Percentiles rank a stretch among this genome's conserved stretches.
phyloP scores from a whole-genome alignment of 2,888 invertebrate genomes.

The Agonopterix alstromeriana region DNA sequence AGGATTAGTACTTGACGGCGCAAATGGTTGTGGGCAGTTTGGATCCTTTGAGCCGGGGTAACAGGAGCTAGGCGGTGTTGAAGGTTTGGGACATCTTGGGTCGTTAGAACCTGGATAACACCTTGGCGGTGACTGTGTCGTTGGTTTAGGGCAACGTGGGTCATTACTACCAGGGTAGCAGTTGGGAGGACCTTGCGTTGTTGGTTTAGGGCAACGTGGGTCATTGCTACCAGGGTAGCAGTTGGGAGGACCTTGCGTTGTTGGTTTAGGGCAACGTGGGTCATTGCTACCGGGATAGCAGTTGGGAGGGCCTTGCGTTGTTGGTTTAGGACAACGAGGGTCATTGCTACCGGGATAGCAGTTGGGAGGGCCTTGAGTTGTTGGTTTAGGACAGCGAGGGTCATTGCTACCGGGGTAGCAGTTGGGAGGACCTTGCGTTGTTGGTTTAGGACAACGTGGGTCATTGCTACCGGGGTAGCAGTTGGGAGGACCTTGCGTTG shows the following conservation, averaged over 20 bases:
- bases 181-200: constrained; percentile 6
- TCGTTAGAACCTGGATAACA: constrained; percentile 43
- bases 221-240: constrained; percentile 33
- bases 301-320: constrained; percentile 17
- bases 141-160: constrained; percentile 29
- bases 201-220: constrained; percentile 29
- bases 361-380: constrained; percentile 15
- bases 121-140: constrained; percentile 19
- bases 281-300: constrained; percentile 33
- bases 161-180: constrained; percentile 38
- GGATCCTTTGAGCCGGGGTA: constrained; percentile 57
- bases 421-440: constrained; percentile 7
- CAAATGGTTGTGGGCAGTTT: constrained; percentile 59
- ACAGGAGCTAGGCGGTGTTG: constrained; percentile 48
- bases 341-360: constrained; percentile 46
- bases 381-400: constrained; percentile 13
- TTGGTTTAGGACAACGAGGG: constrained; percentile 27
- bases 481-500: constrained; percentile 14
- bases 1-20: constrained; percentile 57
- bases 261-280: constrained; percentile 39
- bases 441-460: constrained; percentile 27
- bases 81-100: constrained; percentile 31
- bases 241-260: constrained; percentile 21
- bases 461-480: constrained; percentile 21
- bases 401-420: constrained; percentile 17